Conservation (phyloP, 2,113 vertebrate species). For the Seriola rivoliana region DNA sequence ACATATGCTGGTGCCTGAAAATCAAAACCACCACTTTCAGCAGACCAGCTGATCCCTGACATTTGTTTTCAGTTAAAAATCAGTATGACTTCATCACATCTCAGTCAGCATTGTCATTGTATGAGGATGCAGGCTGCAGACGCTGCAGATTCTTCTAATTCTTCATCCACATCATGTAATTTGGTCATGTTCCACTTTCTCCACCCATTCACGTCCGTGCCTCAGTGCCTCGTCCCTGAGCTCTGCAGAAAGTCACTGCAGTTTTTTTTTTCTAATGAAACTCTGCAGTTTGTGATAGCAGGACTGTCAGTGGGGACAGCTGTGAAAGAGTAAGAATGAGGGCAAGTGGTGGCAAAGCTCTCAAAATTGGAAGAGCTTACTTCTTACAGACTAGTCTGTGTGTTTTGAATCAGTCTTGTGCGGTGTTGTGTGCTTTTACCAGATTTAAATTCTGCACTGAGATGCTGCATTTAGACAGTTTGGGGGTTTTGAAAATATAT, state of each 20-base stretch:
- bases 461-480: slow-evolving; percentile 7
- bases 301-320: slow-evolving; percentile 37
- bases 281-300: slow-evolving; percentile 64
- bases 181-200: slow-evolving; percentile 46
- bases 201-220: slow-evolving; percentile 34
- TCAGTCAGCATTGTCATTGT: not conserved
- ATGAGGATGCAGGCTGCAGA: slow-evolving; percentile 15
- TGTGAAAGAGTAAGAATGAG: slow-evolving; percentile 43
- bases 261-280: slow-evolving; percentile 55
- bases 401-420: not conserved
- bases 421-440: slow-evolving; percentile 1
- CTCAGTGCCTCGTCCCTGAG: slow-evolving; percentile 58
- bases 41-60: not conserved
- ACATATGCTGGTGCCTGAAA: not conserved
- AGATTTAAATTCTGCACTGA: not conserved
- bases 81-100: not conserved
- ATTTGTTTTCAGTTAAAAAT: not conserved
- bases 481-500: not conserved
- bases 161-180: slow-evolving; percentile 32
- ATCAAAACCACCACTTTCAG: not conserved
- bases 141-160: not conserved
- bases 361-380: slow-evolving; percentile 15
- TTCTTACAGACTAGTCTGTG: slow-evolving; percentile 1
- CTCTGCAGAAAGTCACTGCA: slow-evolving; percentile 80
- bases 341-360: slow-evolving; percentile 55